Evolutionary conservation across 2,113 vertebrate genomes (phyloP), one percentile per base, ranked within the genome.

Genomic region (Solea solea): DNA sequence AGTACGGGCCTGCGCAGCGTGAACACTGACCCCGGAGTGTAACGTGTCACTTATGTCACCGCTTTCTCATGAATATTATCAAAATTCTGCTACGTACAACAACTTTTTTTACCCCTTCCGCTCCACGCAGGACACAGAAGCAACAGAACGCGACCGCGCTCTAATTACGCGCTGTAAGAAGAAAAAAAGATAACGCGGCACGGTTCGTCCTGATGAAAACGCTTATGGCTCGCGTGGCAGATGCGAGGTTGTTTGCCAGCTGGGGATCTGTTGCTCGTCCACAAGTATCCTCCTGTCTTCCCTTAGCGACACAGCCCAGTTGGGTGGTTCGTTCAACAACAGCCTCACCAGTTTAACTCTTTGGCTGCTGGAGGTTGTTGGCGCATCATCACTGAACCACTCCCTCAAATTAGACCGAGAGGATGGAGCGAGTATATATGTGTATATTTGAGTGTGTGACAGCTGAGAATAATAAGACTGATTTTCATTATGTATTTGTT

Each of bases 231-330:
- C 12, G 46, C 10, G 72, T 62, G 72, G 70, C 80, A 84, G 82
- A 83, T 83, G 84, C 56, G 82, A 16, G 78, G 52, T 86, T 85
- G 79, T 82, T 87, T 86, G 59, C 63, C 82, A 80, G 75, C 80
- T 64, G 85, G 79, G 74, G 73, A 93, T 88, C 84, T 90, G 91
- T 90, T 90, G 92, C 90, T 89, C 85, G 83, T 84, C 78, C 65
- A 80, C 64, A 86, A 88, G 84, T 34, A 34, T 34, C 72, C 76
- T 61, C 72, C 59, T 41, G 46, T 86, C 75, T 79, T 89, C 89
- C 85, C 91, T 86, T 83, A 55, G 72, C 76, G 86, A 91, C 89
- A 76, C 88, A 80, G 71, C 74, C 84, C 80, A 75, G 72, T 79
- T 88, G 90, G 89, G 85, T 83, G 83, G 84, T 49, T 82, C 68